Conservation (phyloP, 2,113 vertebrate species). For the Ictalurus furcatus region DNA sequence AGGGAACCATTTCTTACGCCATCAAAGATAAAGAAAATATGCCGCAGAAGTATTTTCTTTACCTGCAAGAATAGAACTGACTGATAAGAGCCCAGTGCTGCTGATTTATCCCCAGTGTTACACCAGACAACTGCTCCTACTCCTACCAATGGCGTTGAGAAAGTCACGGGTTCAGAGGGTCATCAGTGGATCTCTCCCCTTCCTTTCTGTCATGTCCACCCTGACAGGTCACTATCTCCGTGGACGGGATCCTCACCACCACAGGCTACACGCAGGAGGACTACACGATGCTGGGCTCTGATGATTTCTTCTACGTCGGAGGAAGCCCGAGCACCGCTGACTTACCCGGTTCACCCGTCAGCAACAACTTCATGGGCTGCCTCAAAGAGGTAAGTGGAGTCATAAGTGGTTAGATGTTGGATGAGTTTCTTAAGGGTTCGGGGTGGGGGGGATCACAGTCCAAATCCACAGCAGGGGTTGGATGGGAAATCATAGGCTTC, state of each 20-base stretch:
- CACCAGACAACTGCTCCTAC: conserved; percentile 21
- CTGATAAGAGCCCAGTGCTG: conserved; percentile 50
- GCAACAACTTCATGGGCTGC: conserved; percentile 99
- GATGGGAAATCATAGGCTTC: background rate
- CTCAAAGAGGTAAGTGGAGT: conserved; percentile 86
- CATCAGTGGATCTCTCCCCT: conserved; percentile 68
- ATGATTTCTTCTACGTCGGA: conserved; percentile 98
- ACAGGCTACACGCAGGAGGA: conserved; percentile 98
- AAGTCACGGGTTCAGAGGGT: conserved; percentile 9
- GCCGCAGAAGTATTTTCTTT: conserved; percentile 59
- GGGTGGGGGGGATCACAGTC: background rate
- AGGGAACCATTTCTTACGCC: conserved; percentile 77
- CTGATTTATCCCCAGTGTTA: conserved; percentile 30
- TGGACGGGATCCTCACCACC: conserved; percentile 97
- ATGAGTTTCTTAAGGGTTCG: background rate
- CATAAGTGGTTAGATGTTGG: background rate
- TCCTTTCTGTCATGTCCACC: conserved; percentile 61
- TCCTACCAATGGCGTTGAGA: conserved; percentile 33
- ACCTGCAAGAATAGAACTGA: conserved; percentile 54
- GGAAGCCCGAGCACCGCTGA: conserved; percentile 97
- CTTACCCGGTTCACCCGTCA: conserved; percentile 95
- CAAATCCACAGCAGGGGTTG: background rate
- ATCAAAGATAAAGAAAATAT: conserved; percentile 67
- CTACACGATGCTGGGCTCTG: conserved; percentile 97
- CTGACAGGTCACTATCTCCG: conserved; percentile 95